These are phyloP conservation scores for Drosophila ercepeae DNA, from an alignment of 1,140 invertebrate genomes.

Conservation along the genomic window DNA sequence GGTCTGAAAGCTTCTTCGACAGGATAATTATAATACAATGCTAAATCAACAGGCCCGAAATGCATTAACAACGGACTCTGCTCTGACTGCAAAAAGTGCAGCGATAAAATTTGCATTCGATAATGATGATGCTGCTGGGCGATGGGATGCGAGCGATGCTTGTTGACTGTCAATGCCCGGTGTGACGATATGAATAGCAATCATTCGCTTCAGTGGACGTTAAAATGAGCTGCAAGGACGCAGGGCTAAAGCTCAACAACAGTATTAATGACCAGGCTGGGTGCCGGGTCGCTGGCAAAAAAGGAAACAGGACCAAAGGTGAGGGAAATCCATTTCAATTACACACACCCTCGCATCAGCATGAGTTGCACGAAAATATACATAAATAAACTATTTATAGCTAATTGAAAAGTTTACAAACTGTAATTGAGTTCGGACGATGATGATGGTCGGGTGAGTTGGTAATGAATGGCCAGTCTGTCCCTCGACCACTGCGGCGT, in stretches of 20 bases:
- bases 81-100: slow-evolving; percentile 22
- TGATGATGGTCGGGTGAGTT: slow-evolving; percentile 37
- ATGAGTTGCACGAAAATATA: slow-evolving; percentile 77
- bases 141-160: slow-evolving; percentile 31
- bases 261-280: slow-evolving; percentile 77
- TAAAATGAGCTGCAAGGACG: slow-evolving; percentile 61
- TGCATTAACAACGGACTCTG: slow-evolving; percentile 27
- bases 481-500: slow-evolving; percentile 39
- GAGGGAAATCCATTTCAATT: slow-evolving; percentile 56
- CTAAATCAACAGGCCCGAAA: slow-evolving; percentile 32
- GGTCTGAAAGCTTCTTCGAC: background rate
- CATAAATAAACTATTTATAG: slow-evolving; percentile 78
- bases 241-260: slow-evolving; percentile 62
- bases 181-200: slow-evolving; percentile 70
- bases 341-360: slow-evolving; percentile 38
- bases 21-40: slow-evolving; percentile 26
- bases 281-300: slow-evolving; percentile 3
- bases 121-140: slow-evolving; percentile 61
- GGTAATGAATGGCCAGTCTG: slow-evolving; percentile 67
- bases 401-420: slow-evolving; percentile 82
- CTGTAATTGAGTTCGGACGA: slow-evolving; percentile 76
- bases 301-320: background rate
- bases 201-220: slow-evolving; percentile 71
- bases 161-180: slow-evolving; percentile 57
- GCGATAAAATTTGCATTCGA: slow-evolving; percentile 73